Base-by-base conservation (phyloP, 1,140 invertebrate species). In the Babylonia areolata region DNA sequence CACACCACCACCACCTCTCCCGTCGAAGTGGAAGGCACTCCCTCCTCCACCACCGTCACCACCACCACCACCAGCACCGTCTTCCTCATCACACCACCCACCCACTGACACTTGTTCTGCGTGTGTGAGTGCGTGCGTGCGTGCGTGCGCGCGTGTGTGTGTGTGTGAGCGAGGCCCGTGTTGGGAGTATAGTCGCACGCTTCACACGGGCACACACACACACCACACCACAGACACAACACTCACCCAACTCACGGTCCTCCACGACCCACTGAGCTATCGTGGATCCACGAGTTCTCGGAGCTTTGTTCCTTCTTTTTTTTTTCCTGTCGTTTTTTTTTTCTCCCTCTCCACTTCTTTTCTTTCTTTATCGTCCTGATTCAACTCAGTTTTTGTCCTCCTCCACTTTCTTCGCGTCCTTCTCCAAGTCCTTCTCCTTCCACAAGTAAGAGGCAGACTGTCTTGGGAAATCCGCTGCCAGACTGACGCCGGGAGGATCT, bases 31-130 rank as follows among this genome's bases (percentile, higher is more conserved):
- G 58, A 64, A 64, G 58, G 58, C 58, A 64, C 58, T 64, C 58
- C 77, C 77, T 23, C 39, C 77, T 17, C 77, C 28, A 39, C 15
- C 15, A 12, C 5, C 40, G 28, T 31, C 77, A 79, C 77, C 40
- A 40, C 40, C 77, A 40, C 40, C 77, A 20, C 73, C 35, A 77
- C 73, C 35, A 31, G 3, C 28, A 9, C 37, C 31, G 3, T 69
- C 64, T 31, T 9, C 33, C 71, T 75, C 71, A n/a, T n/a, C n/a
- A n/a, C n/a, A n/a, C n/a, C n/a, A n/a, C n/a, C n/a, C n/a, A n/a
- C 37, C 75, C 75, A 40, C 75, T 77, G 75, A 77, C 75, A 77
- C 75, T 77, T 77, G 75, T 77, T 77, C 35, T 39, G 46, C n/a
- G n/a, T n/a, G n/a, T n/a, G n/a, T n/a, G n/a, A n/a, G n/a, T n/a